phyloP scores from a whole-genome alignment of 2,888 invertebrate genomes.

The Neuroscelio doddi region DNA sequence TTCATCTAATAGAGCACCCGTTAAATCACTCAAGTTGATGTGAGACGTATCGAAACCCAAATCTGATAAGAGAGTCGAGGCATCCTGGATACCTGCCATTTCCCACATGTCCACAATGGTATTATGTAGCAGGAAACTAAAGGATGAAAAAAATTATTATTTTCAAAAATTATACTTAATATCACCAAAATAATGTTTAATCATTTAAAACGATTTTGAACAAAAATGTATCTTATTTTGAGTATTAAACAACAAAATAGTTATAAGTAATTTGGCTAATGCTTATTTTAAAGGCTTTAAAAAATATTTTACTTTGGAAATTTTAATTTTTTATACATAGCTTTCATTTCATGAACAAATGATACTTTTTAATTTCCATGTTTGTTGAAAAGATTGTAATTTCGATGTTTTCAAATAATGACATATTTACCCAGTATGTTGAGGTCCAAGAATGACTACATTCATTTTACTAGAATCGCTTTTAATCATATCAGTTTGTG shows the following conservation, averaged over 20 bases:
- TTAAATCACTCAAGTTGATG: conserved; percentile 77
- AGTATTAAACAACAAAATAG: too few species aligned
- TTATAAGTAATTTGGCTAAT: too few species aligned
- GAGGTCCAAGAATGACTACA: conserved; percentile 52
- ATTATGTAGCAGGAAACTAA: conserved; percentile 52
- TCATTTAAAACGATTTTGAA: too few species aligned
- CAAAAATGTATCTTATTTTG: too few species aligned
- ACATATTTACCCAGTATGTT: conserved; percentile 51
- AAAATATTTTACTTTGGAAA: too few species aligned
- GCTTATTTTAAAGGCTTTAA: too few species aligned
- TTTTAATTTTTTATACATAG: too few species aligned
- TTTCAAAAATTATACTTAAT: too few species aligned
- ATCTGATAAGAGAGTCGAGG: conserved; percentile 78
- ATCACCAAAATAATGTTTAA: too few species aligned
- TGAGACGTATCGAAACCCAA: conserved; percentile 78
- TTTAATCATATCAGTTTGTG: conserved; percentile 52
- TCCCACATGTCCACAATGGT: conserved; percentile 83
- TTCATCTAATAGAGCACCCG: conserved; percentile 82
- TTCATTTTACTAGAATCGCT: conserved; percentile 51
- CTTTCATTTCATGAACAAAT: too few species aligned
- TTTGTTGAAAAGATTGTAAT: conserved; percentile 23
- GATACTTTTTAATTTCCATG: too few species aligned
- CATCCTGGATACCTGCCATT: conserved; percentile 78
- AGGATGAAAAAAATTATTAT: not conserved
- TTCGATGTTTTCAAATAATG: conserved; percentile 16